Evolutionary conservation across 2,888 invertebrate genomes (phyloP).

Genomic region (Polietes domitor): DNA sequence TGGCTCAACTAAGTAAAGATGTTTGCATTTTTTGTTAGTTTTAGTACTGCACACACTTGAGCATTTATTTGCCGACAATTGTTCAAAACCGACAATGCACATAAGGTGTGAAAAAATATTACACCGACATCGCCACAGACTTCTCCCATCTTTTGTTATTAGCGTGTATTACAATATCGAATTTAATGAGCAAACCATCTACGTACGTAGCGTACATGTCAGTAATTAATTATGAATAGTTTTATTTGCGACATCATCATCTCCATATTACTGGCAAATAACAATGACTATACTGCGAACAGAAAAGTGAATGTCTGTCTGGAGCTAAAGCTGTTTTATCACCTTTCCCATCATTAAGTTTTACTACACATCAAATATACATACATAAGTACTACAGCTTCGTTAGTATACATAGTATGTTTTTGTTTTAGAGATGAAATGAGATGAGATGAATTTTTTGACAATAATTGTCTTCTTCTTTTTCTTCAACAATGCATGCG

Average conservation of each 20-base stretch:
- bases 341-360: constrained; percentile 51
- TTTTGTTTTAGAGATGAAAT: constrained; percentile 9
- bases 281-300: neutral
- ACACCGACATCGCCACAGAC: constrained; percentile 1
- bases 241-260: constrained; percentile 19
- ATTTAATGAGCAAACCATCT: neutral
- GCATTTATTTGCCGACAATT: constrained; percentile 9
- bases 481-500: neutral
- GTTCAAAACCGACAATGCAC: neutral
- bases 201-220: neutral
- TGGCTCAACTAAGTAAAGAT: constrained; percentile 27
- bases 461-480: neutral
- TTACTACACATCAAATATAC: neutral
- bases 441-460: constrained; percentile 5
- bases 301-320: constrained; percentile 43
- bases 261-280: constrained; percentile 3
- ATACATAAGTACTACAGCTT: neutral
- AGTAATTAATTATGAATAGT: constrained; percentile 42
- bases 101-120: constrained; percentile 50
- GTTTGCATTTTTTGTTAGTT: constrained; percentile 9
- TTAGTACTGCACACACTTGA: constrained; percentile 25
- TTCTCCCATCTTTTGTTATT: neutral
- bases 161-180: neutral
- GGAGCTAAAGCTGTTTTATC: constrained; percentile 11
- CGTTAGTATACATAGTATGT: neutral